Percentiles rank a stretch among this genome's conserved stretches.
Evolutionary conservation across 2,797 vertebrate genomes (phyloP).

Genomic region (Glyptemys insculpta): DNA sequence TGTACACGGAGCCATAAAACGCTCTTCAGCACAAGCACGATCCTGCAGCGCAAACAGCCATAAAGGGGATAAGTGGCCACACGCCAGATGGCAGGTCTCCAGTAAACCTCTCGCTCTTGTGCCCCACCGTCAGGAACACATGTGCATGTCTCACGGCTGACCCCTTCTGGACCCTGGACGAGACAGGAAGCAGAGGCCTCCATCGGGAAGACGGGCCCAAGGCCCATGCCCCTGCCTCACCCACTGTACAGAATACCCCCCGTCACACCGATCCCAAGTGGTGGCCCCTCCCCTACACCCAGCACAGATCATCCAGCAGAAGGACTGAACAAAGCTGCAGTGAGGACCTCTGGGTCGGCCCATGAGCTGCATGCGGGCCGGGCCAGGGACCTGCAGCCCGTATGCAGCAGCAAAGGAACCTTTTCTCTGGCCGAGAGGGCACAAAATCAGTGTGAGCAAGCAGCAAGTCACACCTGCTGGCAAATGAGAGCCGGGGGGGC

Average conservation of each 20-base stretch:
- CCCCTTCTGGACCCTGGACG: background rate
- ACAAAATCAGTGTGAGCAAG: too few species aligned
- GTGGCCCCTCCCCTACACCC: background rate
- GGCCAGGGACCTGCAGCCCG: background rate
- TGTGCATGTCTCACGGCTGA: background rate
- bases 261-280: background rate
- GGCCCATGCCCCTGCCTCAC: background rate
- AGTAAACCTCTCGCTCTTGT: background rate
- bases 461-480: background rate
- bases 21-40: background rate
- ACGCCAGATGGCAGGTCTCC: background rate
- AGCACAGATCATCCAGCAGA: background rate
- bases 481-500: background rate
- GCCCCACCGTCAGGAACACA: fast-evolving
- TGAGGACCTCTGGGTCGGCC: background rate
- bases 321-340: background rate
- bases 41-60: background rate
- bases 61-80: too few species aligned
- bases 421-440: background rate
- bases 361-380: background rate
- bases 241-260: background rate
- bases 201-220: background rate
- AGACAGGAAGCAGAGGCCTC: background rate
- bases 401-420: background rate
- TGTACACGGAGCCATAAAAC: background rate